Evolutionary conservation across 2,797 vertebrate genomes (phyloP).

Genomic region (Erethizon dorsatum): DNA sequence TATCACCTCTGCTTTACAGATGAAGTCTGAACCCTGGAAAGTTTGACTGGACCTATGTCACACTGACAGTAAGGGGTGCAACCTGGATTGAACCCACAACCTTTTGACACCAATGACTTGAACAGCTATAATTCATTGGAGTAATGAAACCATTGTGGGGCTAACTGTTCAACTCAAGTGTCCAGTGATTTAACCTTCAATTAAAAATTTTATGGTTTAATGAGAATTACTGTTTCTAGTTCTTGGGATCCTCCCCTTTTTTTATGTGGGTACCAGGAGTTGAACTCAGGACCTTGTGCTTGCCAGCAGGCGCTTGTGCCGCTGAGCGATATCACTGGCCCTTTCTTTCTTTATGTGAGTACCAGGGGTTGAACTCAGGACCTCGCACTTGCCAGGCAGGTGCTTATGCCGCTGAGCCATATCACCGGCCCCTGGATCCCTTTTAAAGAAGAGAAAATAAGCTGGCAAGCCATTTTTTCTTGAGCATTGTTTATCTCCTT

Average conservation of each 20-base stretch:
- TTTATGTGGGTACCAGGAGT: no score
- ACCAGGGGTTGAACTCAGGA: no score
- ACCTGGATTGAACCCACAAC: not conserved
- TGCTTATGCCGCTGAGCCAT: no score
- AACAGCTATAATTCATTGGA: not conserved
- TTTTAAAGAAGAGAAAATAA: not conserved
- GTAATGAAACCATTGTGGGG: not conserved
- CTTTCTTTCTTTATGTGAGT: no score
- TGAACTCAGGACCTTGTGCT: no score
- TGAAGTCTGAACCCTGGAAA: not conserved
- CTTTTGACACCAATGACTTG: slow-evolving; percentile 3
- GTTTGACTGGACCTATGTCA: not conserved
- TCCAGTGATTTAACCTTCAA: not conserved
- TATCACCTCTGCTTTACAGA: not conserved
- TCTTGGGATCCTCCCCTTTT: not conserved
- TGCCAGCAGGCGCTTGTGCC: no score
- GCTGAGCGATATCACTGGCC: no score
- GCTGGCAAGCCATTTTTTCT: not conserved
- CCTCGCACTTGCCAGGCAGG: no score
- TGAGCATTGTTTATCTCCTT: not conserved
- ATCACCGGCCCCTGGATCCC: not conserved
- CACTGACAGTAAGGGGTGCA: not conserved
- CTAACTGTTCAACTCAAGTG: not conserved
- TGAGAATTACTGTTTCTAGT: not conserved
- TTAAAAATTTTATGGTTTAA: slow-evolving; percentile 33